Base-by-base conservation (phyloP, 2,888 invertebrate species). In the Autographa pulchrina region DNA sequence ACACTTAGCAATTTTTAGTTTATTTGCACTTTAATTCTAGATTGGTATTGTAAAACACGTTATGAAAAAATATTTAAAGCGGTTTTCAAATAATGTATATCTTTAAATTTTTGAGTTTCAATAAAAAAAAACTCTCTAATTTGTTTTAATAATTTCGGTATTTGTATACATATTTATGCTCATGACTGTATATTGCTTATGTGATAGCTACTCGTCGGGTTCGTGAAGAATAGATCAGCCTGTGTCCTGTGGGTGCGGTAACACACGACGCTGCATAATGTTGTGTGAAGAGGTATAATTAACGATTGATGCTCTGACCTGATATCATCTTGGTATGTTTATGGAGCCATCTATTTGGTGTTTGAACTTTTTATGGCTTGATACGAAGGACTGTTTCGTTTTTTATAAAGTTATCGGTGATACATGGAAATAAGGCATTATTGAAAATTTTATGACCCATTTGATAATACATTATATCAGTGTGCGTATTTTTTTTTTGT, bases 111-210 rank as follows among this genome's bases (percentile, higher is more conserved):
- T 25, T 25, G 25, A 25, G 25, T 25, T 25, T 25, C 25, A 25
- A 25, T 3, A 25, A 25, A 25, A 25, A n/a, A 25, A 25, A 25
- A 25, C 25, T 25, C 25, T 1, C 25, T 25, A 25, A 25, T 2
- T 25, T 25, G 25, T 25, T 1, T 25, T 25, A 2, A n/a, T 3
- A 25, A 25, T 25, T 25, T 25, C 25, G 25, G n/a, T n/a, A 25
- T 25, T 1, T 25, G 25, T 25, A 2, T 25, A 25, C 25, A 25
- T 25, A 25, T 25, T 25, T 25, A 25, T 25, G 3, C 25, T 25
- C 2, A 3, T 25, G 25, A 25, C 25, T 25, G 3, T 25, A 1
- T 3, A n/a, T 52, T 68, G 72, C 62, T 80, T 70, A 71, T 67
- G 62, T 32, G n/a, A 54, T 64, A 54, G 13, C 18, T 43, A 11